Evolutionary conservation across 1,140 invertebrate species (phyloP).

Genomic region (Penaeus indicus): DNA sequence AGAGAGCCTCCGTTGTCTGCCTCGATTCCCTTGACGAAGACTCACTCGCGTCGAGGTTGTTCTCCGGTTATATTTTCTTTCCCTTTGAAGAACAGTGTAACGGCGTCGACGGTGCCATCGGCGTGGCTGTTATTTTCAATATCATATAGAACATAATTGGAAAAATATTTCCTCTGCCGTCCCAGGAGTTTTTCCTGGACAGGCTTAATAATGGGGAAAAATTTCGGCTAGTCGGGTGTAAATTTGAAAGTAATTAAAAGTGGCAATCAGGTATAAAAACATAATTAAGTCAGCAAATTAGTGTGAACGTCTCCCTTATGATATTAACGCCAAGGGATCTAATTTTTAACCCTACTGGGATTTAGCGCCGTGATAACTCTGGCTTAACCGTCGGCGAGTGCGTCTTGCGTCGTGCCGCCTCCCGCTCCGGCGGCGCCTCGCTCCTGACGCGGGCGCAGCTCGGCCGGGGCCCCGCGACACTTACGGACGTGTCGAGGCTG

Average conservation of each 20-base stretch:
- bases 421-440: neutral
- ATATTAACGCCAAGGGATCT: conserved; percentile 51
- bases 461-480: neutral
- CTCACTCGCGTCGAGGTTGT: too few species aligned
- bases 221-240: conserved; percentile 56
- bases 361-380: conserved; percentile 48
- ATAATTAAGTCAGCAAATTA: conserved; percentile 64
- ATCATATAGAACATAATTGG: neutral
- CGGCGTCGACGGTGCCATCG: too few species aligned
- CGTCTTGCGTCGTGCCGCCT: neutral
- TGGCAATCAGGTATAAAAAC: conserved; percentile 64
- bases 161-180: conserved; percentile 10
- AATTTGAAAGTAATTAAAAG: conserved; percentile 64
- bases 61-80: too few species aligned
- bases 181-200: conserved; percentile 32
- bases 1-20: too few species aligned
- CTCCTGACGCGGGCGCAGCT: neutral
- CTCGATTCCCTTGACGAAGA: too few species aligned
- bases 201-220: conserved; percentile 58
- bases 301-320: conserved; percentile 62
- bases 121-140: too few species aligned
- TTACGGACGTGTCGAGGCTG: too few species aligned
- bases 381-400: conserved; percentile 41
- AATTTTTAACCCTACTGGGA: conserved; percentile 45
- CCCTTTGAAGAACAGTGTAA: too few species aligned